phyloP scores from a whole-genome alignment of 2,113 vertebrate species.

The Etheostoma cragini region DNA sequence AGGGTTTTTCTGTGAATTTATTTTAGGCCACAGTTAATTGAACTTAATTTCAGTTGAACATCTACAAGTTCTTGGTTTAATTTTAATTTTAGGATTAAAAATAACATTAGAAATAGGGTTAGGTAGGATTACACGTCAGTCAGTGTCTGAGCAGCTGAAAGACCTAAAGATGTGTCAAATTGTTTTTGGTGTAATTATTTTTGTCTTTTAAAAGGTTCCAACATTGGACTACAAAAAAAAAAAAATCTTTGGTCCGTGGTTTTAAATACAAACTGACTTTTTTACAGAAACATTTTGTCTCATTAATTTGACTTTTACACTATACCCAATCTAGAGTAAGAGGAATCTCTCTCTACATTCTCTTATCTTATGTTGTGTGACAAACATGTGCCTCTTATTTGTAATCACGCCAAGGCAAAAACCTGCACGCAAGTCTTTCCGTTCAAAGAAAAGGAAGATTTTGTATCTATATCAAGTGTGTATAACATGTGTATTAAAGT shows the following conservation, averaged over 20 bases:
- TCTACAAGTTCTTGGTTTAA: background rate
- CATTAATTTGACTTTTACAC: slow-evolving; percentile 24
- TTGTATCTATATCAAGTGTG: slow-evolving; percentile 30
- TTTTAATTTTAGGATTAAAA: background rate
- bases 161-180: background rate
- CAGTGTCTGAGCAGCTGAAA: background rate
- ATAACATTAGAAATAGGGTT: background rate
- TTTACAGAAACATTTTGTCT: background rate
- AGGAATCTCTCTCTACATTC: background rate
- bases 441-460: slow-evolving; percentile 18
- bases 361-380: slow-evolving; percentile 25
- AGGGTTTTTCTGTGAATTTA: slow-evolving; percentile 17
- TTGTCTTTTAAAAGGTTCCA: background rate
- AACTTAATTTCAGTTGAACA: slow-evolving; percentile 8
- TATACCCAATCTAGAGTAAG: background rate
- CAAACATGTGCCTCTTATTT: slow-evolving; percentile 21
- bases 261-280: background rate
- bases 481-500: slow-evolving; percentile 55
- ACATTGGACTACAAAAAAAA: background rate
- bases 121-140: slow-evolving; percentile 1
- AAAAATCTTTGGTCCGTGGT: background rate
- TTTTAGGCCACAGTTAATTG: slow-evolving; percentile 10
- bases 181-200: background rate
- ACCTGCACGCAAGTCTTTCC: background rate
- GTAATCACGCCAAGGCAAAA: slow-evolving; percentile 6